phyloP scores from a whole-genome alignment of 1,140 invertebrate genomes.

The Lepidurus couesii region DNA sequence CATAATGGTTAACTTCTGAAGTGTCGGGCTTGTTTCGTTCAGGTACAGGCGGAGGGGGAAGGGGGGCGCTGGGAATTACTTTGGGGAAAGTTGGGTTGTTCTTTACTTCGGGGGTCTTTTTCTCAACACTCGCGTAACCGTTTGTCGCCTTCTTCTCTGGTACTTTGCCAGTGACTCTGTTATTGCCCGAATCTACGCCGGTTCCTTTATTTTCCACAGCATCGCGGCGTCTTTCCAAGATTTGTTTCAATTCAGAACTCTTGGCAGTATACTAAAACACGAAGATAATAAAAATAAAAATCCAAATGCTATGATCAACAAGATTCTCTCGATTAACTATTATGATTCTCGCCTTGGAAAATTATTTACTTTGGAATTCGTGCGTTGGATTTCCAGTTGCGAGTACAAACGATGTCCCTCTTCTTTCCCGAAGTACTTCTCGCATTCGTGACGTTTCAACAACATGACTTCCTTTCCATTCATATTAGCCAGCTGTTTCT shows the following conservation, averaged over 20 bases:
- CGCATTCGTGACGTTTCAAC: constrained; percentile 57
- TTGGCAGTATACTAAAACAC: constrained; percentile 5
- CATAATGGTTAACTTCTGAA: neutral
- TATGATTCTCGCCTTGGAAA: neutral
- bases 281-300: neutral
- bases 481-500: constrained; percentile 58
- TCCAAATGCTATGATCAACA: too few species aligned
- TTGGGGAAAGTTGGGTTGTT: neutral
- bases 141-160: neutral
- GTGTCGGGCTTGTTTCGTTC: neutral
- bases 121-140: neutral
- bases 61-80: neutral
- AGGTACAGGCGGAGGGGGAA: neutral
- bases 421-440: constrained; percentile 58
- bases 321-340: too few species aligned
- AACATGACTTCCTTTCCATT: constrained; percentile 64
- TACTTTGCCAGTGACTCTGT: neutral
- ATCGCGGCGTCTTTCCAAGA: neutral
- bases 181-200: neutral
- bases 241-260: neutral
- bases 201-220: neutral
- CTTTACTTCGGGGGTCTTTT: neutral
- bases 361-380: constrained; percentile 63
- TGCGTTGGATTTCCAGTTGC: constrained; percentile 68
- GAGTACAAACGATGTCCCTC: constrained; percentile 67